Base-by-base conservation (phyloP, 2,113 vertebrate species). In the Murina feae region DNA sequence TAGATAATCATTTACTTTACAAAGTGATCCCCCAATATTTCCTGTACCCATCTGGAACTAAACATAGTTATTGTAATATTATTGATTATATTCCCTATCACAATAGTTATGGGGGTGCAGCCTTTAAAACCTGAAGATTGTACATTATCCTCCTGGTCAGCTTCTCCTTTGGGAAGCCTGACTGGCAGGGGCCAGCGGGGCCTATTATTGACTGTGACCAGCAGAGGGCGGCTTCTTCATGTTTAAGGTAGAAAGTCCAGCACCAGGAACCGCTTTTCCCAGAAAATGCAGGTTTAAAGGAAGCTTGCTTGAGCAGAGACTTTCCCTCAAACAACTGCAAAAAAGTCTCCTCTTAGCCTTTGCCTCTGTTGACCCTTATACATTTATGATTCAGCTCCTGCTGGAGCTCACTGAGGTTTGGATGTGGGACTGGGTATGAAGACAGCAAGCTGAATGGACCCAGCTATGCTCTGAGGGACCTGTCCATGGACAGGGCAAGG, bases 161-260 rank as follows among this genome's bases (percentile, higher is more conserved):
- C 11, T 4, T 30, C 72, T 23, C 18, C 0, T 35, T 17, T 47
- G 39, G 10, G 11, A 16, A 35, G 42, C 55, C 9, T 2, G 11
- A 4, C 44, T 68, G 58, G 58, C 55, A 60, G 23, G 55, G 23
- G 23, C 21, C 12, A 12, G 47, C 47, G 14, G 47, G 47, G 47
- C 47, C 58, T 13, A 1, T 92, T 97, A 72, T 75, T 53, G 32
- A 9, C 28, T 39, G 16, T 60, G 88, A 90, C 96, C 98, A 90
- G 98, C 84, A 98, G 98, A 97, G 98, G 98, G 98, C 97, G 97
- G 96, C 97, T 93, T 95, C 96, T 5, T 94, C 97, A 95, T 69
- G 96, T 65, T 47, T 25, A 97, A 96, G 13, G 60, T 93, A 6
- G 75, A 49, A 12, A 75, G 76, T 16, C 30, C 3, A 42, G 4